These are phyloP conservation scores for Drosophila limbata DNA, from an alignment of 2,888 invertebrate genomes.

Conservation along the genomic window DNA sequence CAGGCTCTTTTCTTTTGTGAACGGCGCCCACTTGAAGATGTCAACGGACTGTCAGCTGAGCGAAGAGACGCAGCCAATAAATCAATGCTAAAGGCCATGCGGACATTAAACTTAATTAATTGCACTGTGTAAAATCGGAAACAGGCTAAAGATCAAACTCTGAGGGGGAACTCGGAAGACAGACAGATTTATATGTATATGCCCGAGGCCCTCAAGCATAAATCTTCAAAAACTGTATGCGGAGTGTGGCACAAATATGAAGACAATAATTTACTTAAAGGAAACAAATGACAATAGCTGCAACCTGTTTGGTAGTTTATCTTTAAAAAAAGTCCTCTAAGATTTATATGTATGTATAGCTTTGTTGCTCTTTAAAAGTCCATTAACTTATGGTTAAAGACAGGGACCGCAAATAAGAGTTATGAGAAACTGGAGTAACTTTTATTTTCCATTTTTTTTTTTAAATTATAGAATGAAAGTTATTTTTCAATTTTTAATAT, in stretches of 20 bases:
- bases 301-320: neutral
- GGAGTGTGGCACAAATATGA: neutral
- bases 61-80: conserved; percentile 61
- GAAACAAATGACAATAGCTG: conserved; percentile 1
- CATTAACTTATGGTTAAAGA: too few species aligned
- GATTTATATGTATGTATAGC: neutral
- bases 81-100: conserved; percentile 68
- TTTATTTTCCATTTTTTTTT: too few species aligned
- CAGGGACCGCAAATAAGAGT: too few species aligned
- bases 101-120: conserved; percentile 70
- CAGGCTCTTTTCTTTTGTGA: conserved; percentile 12
- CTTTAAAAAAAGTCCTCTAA: neutral
- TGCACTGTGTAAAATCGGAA: conserved; percentile 45
- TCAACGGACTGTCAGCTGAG: conserved; percentile 49
- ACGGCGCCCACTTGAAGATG: conserved; percentile 66
- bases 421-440: too few species aligned
- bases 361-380: too few species aligned
- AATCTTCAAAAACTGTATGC: conserved; percentile 29
- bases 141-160: conserved; percentile 8
- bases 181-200: conserved; percentile 22
- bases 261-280: neutral
- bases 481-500: too few species aligned
- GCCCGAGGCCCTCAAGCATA: conserved; percentile 30
- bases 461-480: too few species aligned
- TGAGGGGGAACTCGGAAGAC: conserved; percentile 12